Base-by-base conservation (phyloP, 2,888 invertebrate species). In the Platycnemis pennipes region DNA sequence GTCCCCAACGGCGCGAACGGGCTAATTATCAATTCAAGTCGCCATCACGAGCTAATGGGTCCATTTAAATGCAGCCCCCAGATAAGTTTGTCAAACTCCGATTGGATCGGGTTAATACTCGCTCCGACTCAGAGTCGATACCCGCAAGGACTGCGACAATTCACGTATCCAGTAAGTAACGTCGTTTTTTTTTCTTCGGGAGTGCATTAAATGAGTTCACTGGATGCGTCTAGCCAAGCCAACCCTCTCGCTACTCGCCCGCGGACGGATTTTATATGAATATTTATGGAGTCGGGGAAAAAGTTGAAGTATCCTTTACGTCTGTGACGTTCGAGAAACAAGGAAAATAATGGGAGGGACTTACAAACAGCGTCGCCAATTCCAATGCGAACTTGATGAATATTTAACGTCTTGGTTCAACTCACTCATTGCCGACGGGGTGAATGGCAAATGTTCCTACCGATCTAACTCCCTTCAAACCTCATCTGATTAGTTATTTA, bases 1-100 rank as follows among this genome's bases (percentile, higher is more conserved):
- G 37, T 77, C 37, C 77, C 26, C 11, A 77, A 37, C 77, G 37
- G 37, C 37, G 37, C 77, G 13, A 77, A 77, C 31, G 77, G 31
- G 16, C 77, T 77, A 77, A 77, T 77, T 77, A 77, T 77, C 77
- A 77, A 77, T 77, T 77, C 77, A 77, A 77, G 77, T 77, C 77
- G 63, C 77, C 77, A 77, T 77, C 37, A 26, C 11, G 77, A 37
- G 37, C 31, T 77, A 77, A 77, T 77, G 77, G 77, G 7, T 37
- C 77, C 77, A 77, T 77, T 77, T 77, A 77, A 31, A 77, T 77
- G 37, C 77, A 77, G 37, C 26, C 77, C 77, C 16, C 31, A 37
- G 77, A 77, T 16, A 37, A 77, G 77, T 77, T 37, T 7, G 77
- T 37, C 77, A 37, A 77, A 37, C 37, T 31, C 37, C 31, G 77